phyloP scores from a whole-genome alignment of 2,113 vertebrate species.

The Tragelaphus scriptus region DNA sequence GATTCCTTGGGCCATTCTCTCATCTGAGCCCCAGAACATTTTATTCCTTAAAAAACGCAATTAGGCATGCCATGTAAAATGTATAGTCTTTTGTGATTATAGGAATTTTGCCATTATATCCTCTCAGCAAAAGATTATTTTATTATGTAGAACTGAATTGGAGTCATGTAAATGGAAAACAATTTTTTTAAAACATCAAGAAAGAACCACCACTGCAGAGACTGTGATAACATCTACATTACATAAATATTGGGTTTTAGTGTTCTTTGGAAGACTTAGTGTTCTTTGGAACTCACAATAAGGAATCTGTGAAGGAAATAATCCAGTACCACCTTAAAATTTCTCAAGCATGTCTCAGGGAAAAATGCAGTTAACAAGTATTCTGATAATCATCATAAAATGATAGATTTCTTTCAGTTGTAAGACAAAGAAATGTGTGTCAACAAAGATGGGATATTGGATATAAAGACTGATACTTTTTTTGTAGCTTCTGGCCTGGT shows the following conservation, averaged over 20 bases:
- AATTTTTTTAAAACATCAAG: slow-evolving; percentile 22
- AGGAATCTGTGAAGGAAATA: slow-evolving; percentile 6
- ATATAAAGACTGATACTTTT: not conserved
- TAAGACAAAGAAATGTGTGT: slow-evolving; percentile 6
- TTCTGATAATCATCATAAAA: not conserved
- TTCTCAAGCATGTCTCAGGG: not conserved
- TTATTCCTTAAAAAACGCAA: slow-evolving; percentile 32
- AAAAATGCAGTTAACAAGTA: not conserved
- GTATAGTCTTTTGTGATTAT: not conserved
- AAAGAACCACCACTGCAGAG: slow-evolving; percentile 8
- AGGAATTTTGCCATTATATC: slow-evolving; percentile 37
- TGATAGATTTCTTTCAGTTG: not conserved
- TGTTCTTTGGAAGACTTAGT: not conserved
- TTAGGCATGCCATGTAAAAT: slow-evolving; percentile 36
- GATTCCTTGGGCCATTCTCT: not conserved
- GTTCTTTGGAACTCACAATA: not conserved
- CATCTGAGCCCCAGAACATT: not conserved
- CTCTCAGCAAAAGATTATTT: slow-evolving; percentile 45
- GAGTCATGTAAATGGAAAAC: slow-evolving; percentile 38
- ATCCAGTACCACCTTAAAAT: not conserved
- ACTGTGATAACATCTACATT: not conserved
- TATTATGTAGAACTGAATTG: slow-evolving; percentile 30
- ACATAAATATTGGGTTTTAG: not conserved
- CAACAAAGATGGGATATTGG: not conserved
- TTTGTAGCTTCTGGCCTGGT: not conserved